phyloP scores from a whole-genome alignment of 1,140 invertebrate species.

The Pachyrhynchus sulphureomaculatus region DNA sequence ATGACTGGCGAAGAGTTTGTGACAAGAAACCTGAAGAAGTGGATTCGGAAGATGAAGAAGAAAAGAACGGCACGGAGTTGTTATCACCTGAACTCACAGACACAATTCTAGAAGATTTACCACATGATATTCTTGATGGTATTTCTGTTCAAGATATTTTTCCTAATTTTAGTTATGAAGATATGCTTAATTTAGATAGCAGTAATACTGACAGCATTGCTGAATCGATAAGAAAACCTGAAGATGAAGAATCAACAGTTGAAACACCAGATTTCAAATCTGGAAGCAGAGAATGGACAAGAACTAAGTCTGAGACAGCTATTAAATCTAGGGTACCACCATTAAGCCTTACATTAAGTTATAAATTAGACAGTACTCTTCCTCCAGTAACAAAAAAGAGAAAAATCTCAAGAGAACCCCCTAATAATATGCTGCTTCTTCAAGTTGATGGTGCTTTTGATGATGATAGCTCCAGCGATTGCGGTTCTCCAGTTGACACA shows the following conservation, averaged over 20 bases:
- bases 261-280: conserved; percentile 29
- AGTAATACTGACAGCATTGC: conserved; percentile 38
- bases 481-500: conserved; percentile 40
- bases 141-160: conserved; percentile 80
- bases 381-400: conserved; percentile 65
- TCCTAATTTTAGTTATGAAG: conserved; percentile 58
- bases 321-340: conserved; percentile 62
- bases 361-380: conserved; percentile 63
- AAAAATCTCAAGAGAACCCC: conserved; percentile 54
- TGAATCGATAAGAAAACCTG: conserved; percentile 42
- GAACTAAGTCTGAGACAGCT: conserved; percentile 61
- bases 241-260: conserved; percentile 40
- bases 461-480: conserved; percentile 57
- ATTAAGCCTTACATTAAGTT: conserved; percentile 68
- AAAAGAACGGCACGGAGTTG: conserved; percentile 72
- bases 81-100: conserved; percentile 79
- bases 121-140: conserved; percentile 75
- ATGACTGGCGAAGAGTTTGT: conserved; percentile 60
- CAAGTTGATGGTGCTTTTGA: conserved; percentile 78
- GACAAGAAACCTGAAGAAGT: conserved; percentile 42
- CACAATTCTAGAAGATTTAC: conserved; percentile 79
- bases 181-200: conserved; percentile 42
- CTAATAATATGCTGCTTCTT: conserved; percentile 45
- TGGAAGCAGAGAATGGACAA: conserved; percentile 59
- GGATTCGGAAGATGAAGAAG: conserved; percentile 67